A percentile compares a stretch with the other conserved stretches of the same genome.
Conservation (phyloP, 2,888 invertebrate species). For the Drosophila birchii region DNA sequence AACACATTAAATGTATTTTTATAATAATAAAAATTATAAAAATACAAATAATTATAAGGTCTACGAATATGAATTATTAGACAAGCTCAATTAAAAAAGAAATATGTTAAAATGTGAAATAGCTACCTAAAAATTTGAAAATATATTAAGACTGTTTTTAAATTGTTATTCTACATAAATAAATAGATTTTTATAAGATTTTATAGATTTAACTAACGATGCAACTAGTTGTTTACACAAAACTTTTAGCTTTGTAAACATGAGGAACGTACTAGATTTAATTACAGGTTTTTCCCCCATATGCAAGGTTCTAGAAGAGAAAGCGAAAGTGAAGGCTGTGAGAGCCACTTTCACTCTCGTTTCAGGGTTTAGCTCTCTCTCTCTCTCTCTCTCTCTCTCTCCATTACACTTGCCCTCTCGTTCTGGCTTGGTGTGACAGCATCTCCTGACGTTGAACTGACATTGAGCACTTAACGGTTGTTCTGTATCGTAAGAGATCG, state of each 20-base stretch:
- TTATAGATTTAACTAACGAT: neutral
- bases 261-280: too few species aligned
- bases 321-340: constrained; percentile 1
- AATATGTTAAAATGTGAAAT: neutral
- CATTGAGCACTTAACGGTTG: constrained; percentile 68
- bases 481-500: constrained; percentile 50
- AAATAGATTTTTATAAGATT: neutral
- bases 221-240: neutral
- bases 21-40: too few species aligned
- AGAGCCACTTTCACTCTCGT: constrained; percentile 24
- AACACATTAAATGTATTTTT: too few species aligned
- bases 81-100: too few species aligned
- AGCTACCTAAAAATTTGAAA: neutral
- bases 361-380: constrained; percentile 14
- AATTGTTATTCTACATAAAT: neutral
- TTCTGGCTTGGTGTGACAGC: constrained; percentile 19
- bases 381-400: constrained; percentile 13
- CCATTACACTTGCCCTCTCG: too few species aligned
- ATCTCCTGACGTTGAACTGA: constrained; percentile 60
- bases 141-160: neutral
- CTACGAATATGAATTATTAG: too few species aligned
- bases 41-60: too few species aligned
- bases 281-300: constrained; percentile 2
- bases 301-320: neutral
- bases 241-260: neutral